These are phyloP conservation scores for Orthosia incerta DNA, from an alignment of 2,888 invertebrate species.

Conservation along the genomic window DNA sequence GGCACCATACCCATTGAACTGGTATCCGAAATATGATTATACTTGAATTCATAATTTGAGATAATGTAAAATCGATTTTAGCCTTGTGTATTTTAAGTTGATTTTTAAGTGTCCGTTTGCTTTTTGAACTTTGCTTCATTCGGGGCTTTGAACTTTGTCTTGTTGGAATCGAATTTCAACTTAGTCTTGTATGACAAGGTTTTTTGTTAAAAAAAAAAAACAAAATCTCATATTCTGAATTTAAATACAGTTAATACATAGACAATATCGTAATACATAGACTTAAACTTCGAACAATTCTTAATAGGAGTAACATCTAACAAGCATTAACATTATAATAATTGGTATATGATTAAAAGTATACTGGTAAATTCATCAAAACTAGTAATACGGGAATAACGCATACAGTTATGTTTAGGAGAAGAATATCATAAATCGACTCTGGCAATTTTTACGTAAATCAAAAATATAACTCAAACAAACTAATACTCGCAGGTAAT, in stretches of 20 bases:
- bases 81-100: neutral
- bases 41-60: neutral
- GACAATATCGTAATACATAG: constrained; percentile 32
- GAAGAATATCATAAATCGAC: neutral
- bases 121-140: too few relatives aligned
- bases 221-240: neutral
- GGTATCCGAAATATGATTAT: constrained; percentile 29
- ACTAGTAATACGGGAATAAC: constrained; percentile 47
- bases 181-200: neutral
- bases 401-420: constrained; percentile 4
- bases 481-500: constrained; percentile 1
- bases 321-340: constrained; percentile 60
- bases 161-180: too few relatives aligned
- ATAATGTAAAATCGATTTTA: constrained; percentile 1
- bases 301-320: constrained; percentile 60
- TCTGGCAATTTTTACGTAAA: constrained; percentile 11
- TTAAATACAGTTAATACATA: constrained; percentile 21
- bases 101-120: too few relatives aligned
- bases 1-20: constrained; percentile 22
- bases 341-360: constrained; percentile 44
- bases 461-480: neutral
- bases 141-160: neutral
- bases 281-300: constrained; percentile 37
- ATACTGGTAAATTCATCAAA: constrained; percentile 61
- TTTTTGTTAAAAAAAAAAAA: neutral